A percentile compares a stretch with the other conserved stretches of the same genome.
These are phyloP conservation scores for Tringa solitaria DNA, from an alignment of 2,113 vertebrate genomes.

Conservation along the genomic window DNA sequence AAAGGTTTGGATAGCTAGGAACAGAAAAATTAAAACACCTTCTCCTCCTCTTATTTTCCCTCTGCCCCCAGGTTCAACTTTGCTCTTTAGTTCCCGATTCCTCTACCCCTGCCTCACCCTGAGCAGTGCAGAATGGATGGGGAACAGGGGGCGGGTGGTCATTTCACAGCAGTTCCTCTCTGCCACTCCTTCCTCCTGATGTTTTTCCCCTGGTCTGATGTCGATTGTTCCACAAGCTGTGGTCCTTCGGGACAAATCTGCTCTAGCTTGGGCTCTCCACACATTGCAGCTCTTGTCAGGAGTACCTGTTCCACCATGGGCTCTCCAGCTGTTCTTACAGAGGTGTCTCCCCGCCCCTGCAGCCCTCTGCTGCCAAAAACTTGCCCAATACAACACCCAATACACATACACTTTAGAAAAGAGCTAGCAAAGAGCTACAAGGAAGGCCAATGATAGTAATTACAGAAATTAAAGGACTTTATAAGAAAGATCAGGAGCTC, in stretches of 20 bases:
- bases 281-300: not conserved
- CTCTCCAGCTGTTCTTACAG: not conserved
- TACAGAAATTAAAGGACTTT: not conserved
- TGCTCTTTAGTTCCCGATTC: not conserved
- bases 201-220: not conserved
- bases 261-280: not conserved
- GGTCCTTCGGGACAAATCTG: not conserved
- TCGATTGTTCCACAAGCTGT: not conserved
- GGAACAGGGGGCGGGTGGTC: not conserved
- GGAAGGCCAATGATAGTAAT: not conserved
- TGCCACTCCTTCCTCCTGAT: not conserved
- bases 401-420: not conserved
- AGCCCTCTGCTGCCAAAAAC: not conserved
- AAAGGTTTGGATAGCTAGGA: not conserved
- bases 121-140: not conserved
- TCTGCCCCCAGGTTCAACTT: not conserved
- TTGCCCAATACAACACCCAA: not conserved
- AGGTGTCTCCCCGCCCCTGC: not conserved
- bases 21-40: not conserved
- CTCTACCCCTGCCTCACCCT: not conserved
- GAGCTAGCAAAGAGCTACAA: not conserved
- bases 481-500: not conserved
- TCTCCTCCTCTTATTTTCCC: not conserved
- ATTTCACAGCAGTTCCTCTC: not conserved
- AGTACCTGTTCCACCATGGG: not conserved